Evolutionary conservation across 2,888 invertebrate species (phyloP).

Genomic region (Microdon myrmicae): DNA sequence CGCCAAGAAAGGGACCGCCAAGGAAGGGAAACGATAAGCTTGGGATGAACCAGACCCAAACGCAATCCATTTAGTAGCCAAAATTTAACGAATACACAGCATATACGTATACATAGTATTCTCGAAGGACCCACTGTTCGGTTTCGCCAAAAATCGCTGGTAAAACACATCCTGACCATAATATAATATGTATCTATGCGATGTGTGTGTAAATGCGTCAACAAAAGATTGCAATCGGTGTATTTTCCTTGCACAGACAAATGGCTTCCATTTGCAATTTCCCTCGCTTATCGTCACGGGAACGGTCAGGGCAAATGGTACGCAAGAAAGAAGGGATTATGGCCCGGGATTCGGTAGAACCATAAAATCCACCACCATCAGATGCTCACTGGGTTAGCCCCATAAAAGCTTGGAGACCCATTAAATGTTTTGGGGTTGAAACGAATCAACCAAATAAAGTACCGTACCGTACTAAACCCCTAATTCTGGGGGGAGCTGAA

Average conservation of each 20-base stretch:
- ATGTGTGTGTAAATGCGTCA: slow-evolving; percentile 1
- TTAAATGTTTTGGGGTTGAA: slow-evolving; percentile 43
- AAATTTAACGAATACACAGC: slow-evolving; percentile 4
- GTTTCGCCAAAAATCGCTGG: slow-evolving; percentile 16
- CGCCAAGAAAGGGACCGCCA: slow-evolving; percentile 2
- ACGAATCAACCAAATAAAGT: neutral
- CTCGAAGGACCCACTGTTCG: slow-evolving; percentile 10
- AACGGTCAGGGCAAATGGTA: slow-evolving; percentile 4
- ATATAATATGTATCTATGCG: neutral
- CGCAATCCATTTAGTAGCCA: slow-evolving; percentile 16
- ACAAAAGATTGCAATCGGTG: slow-evolving; percentile 34
- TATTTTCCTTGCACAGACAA: slow-evolving; percentile 17
- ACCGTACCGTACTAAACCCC: slow-evolving; percentile 32
- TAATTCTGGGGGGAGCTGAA: slow-evolving; percentile 10
- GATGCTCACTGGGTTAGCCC: slow-evolving; percentile 45
- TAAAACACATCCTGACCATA: slow-evolving; percentile 12
- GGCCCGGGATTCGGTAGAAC: slow-evolving; percentile 37
- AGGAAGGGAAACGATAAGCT: neutral
- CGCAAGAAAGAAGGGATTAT: too few relatives aligned
- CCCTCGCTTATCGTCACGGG: slow-evolving; percentile 14
- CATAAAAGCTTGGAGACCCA: slow-evolving; percentile 36
- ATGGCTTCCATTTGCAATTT: slow-evolving; percentile 37
- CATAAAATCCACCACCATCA: slow-evolving; percentile 45
- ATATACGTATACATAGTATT: slow-evolving; percentile 8
- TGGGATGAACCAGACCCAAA: slow-evolving; percentile 2